phyloP scores from a whole-genome alignment of 92 coral and sea anemone genomes.

The Umimayanthus kanabou region DNA sequence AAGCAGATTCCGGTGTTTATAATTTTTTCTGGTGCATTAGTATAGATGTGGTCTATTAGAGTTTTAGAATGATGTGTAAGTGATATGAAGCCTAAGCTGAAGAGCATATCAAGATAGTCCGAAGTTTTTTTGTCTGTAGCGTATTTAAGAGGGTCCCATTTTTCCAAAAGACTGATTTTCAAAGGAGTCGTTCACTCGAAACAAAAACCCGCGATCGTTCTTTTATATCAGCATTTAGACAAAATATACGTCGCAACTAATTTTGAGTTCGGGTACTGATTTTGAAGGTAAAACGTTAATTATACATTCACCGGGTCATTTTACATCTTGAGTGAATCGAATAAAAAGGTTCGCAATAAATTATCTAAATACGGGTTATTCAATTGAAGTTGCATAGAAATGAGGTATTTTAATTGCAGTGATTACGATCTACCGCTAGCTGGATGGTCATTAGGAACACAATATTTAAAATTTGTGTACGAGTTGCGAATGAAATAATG shows the following conservation, averaged over 20 bases:
- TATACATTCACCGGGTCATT: background rate
- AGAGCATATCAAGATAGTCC: too few species aligned
- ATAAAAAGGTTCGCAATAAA: background rate
- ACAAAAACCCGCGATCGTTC: too few species aligned
- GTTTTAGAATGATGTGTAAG: too few species aligned
- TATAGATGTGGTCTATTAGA: too few species aligned
- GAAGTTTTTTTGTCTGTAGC: too few species aligned
- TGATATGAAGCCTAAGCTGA: too few species aligned
- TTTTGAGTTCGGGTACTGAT: background rate
- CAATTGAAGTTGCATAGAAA: background rate
- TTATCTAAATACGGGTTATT: background rate
- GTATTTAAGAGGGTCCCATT: background rate
- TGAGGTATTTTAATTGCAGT: background rate
- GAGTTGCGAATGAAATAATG: background rate
- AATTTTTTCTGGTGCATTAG: too few species aligned
- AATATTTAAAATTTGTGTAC: background rate
- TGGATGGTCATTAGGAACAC: background rate
- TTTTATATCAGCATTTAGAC: background rate
- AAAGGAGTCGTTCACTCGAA: background rate
- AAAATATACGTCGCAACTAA: background rate
- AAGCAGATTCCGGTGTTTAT: too few species aligned
- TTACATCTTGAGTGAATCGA: constrained; percentile 14
- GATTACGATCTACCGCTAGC: constrained; percentile 10
- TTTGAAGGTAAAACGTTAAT: background rate
- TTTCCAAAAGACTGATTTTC: background rate